These are phyloP conservation scores for Xanthia icteritia DNA, from an alignment of 2,888 invertebrate species.

Conservation along the genomic window DNA sequence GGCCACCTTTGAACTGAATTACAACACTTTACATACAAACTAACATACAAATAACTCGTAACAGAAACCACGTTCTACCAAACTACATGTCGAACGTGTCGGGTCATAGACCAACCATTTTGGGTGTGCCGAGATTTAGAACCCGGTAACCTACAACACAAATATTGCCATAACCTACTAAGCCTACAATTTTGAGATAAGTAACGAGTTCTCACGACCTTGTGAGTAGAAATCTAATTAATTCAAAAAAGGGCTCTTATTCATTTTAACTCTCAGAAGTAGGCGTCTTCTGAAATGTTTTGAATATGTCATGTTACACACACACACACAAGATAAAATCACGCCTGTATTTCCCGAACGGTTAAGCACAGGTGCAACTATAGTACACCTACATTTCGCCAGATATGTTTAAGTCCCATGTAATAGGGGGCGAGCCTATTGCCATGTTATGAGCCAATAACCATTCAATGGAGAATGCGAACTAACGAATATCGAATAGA, in stretches of 20 bases:
- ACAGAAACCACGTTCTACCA: slow-evolving; percentile 2
- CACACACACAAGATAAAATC: neutral
- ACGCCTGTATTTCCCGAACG: neutral
- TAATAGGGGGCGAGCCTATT: neutral
- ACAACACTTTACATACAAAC: neutral
- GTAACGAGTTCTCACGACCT: slow-evolving; percentile 49
- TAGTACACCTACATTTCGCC: neutral
- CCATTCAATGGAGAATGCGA: neutral
- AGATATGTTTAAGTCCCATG: neutral
- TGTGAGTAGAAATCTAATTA: slow-evolving; percentile 26
- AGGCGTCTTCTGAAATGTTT: slow-evolving; percentile 6
- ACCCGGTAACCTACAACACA: slow-evolving; percentile 42
- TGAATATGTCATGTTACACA: neutral
- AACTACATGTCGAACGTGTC: slow-evolving; percentile 34
- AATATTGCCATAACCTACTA: slow-evolving; percentile 35
- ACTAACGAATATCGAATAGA: slow-evolving; percentile 3
- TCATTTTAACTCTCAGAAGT: neutral
- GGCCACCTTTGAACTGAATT: neutral
- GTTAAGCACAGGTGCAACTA: neutral
- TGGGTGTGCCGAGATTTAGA: slow-evolving; percentile 15
- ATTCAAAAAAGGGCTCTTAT: slow-evolving; percentile 16
- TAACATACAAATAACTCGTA: neutral
- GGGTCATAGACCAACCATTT: slow-evolving; percentile 21
- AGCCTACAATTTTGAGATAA: slow-evolving; percentile 31
- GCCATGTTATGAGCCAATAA: neutral